These are phyloP conservation scores for Parasteatoda lunata DNA, from an alignment of 2,888 invertebrate species.

Conservation along the genomic window DNA sequence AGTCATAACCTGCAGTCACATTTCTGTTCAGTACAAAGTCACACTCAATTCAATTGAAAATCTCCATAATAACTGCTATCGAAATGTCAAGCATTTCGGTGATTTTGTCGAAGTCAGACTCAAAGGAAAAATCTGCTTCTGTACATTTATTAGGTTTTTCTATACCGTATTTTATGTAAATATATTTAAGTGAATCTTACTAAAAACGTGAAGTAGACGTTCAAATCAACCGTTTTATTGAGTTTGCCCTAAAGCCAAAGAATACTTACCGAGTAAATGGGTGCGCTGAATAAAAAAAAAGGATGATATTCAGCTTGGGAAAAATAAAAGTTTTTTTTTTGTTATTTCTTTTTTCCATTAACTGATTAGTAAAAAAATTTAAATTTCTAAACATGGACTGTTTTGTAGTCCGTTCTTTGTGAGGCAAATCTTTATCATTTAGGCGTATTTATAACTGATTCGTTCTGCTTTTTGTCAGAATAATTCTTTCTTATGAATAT, in stretches of 20 bases:
- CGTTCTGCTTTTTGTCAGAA: no score
- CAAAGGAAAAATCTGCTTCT: slow-evolving; percentile 17
- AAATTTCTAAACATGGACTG: slow-evolving; percentile 18
- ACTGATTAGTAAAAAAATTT: slow-evolving; percentile 49
- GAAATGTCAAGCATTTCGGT: neutral
- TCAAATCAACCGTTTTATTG: slow-evolving; percentile 57
- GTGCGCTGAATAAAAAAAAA: slow-evolving; percentile 9
- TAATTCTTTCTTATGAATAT: no score
- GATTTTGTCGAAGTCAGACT: neutral
- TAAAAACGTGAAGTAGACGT: slow-evolving; percentile 25
- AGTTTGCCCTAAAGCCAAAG: slow-evolving; percentile 20
- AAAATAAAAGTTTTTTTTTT: slow-evolving; percentile 38
- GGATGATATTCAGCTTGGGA: neutral
- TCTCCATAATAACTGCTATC: neutral
- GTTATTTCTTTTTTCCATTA: slow-evolving; percentile 42
- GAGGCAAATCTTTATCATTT: neutral
- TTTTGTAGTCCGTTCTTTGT: neutral
- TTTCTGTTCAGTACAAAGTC: no score
- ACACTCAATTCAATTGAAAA: neutral
- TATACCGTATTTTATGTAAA: slow-evolving; percentile 39
- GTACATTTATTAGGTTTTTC: slow-evolving; percentile 40
- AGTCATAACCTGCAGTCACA: no score
- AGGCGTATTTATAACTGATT: no score
- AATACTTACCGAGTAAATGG: slow-evolving; percentile 31
- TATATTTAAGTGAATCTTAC: slow-evolving; percentile 19